phyloP scores from a whole-genome alignment of 2,113 vertebrate genomes.

The Ranitomeya imitator region DNA sequence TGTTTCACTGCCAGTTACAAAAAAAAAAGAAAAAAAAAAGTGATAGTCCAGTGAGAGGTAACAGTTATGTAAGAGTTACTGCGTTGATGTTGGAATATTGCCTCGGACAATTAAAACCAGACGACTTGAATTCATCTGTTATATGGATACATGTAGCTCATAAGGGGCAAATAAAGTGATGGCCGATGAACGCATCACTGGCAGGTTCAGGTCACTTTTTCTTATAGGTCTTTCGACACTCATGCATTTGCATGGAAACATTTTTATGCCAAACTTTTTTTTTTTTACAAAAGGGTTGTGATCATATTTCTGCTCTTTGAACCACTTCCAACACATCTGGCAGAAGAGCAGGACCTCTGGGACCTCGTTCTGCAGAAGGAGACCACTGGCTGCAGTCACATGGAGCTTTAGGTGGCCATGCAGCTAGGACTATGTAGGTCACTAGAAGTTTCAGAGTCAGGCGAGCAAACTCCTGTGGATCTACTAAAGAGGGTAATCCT shows the following conservation, averaged over 20 bases:
- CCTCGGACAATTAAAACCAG: neutral
- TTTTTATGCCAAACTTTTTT: neutral
- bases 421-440: too few relatives aligned
- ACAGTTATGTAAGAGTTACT: slow-evolving; percentile 43
- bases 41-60: slow-evolving; percentile 3
- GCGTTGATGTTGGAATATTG: neutral
- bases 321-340: too few relatives aligned
- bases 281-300: neutral
- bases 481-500: too few relatives aligned
- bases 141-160: neutral
- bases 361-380: too few relatives aligned
- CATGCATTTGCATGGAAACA: neutral
- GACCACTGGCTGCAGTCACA: too few relatives aligned
- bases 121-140: neutral
- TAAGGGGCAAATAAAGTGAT: neutral
- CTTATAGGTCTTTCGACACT: neutral
- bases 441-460: too few relatives aligned
- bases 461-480: too few relatives aligned
- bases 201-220: neutral
- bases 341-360: too few relatives aligned
- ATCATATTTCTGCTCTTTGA: too few relatives aligned
- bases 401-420: too few relatives aligned
- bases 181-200: neutral
- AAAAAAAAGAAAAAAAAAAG: neutral
- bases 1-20: neutral